Evolutionary conservation across 1,140 invertebrate genomes (phyloP), one percentile per base, ranked within the genome.

Genomic region (Trissolcus basalis): DNA sequence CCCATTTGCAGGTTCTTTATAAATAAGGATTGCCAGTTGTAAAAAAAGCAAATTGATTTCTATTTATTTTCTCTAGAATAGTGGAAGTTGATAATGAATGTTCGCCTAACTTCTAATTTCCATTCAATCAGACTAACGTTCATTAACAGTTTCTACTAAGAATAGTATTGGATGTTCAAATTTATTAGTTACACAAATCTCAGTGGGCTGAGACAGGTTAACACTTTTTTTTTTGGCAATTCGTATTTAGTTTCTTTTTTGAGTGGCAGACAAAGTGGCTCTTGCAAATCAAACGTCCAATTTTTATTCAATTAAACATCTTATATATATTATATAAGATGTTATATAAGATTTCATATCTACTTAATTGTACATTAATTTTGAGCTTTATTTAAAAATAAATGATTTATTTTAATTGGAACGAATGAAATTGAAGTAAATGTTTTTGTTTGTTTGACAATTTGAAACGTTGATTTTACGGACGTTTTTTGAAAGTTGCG

Each of bases 11-110:
- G 83, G 83, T 82, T 74, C 14, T 36, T 51, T 80, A 27, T 83
- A 82, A 85, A 83, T 83, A 84, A 75, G 78, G 83, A 83, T 86
- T 83, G 88, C 87, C 89, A 87, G 41, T 49, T 60, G 69, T 67
- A 0, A 16, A n/a, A n/a, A n/a, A n/a, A n/a, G n/a, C n/a, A n/a
- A 39, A 41, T 44, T 27, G 14, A 36, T 16, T 27, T 11, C 36
- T 39, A 0, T 47, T 3, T 54, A 11, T 10, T 53, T 10, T 44
- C n/a, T 61, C 4, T 75, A 67, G 35, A 43, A 15, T 4, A 39
- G 51, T 71, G 47, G 36, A 56, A 47, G 43, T 12, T 55, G 53
- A n/a, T 35, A n/a, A 27, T 43, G 51, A 54, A 54, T 43, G 39
- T 32, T 43, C 13, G 16, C 3, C 19, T 48, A 8, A 19, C n/a